Evolutionary conservation across 2,113 vertebrate genomes (phyloP).

Genomic region (Rhodinocichla rosea): DNA sequence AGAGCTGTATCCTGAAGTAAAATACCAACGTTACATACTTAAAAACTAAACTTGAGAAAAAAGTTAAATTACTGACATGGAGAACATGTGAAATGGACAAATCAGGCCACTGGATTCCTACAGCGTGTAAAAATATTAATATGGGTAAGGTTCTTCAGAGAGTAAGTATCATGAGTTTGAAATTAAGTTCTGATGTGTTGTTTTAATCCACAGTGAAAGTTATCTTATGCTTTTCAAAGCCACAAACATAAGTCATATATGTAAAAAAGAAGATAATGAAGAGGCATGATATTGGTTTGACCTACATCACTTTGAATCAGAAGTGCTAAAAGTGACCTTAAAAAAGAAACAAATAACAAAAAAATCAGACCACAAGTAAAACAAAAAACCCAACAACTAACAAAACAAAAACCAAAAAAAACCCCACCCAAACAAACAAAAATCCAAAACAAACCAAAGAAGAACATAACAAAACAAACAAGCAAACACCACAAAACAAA

Average conservation of each 20-base stretch:
- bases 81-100: neutral
- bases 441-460: neutral
- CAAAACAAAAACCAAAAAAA: neutral
- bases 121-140: neutral
- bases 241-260: neutral
- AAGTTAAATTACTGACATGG: neutral
- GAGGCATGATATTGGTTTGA: neutral
- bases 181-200: neutral
- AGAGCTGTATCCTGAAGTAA: neutral
- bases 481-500: neutral
- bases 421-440: rapidly evolving
- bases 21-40: neutral
- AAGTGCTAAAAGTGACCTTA: neutral
- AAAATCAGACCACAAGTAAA: neutral
- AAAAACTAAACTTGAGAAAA: neutral
- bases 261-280: neutral
- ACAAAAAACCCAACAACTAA: neutral
- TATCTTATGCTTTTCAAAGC: neutral
- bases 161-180: neutral
- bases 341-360: neutral
- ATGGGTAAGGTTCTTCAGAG: neutral
- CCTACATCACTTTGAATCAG: neutral
- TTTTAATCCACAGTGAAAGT: neutral
- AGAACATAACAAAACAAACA: neutral
- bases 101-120: neutral